These are phyloP conservation scores for Tapera naevia DNA, from an alignment of 2,797 vertebrate species.

Conservation along the genomic window DNA sequence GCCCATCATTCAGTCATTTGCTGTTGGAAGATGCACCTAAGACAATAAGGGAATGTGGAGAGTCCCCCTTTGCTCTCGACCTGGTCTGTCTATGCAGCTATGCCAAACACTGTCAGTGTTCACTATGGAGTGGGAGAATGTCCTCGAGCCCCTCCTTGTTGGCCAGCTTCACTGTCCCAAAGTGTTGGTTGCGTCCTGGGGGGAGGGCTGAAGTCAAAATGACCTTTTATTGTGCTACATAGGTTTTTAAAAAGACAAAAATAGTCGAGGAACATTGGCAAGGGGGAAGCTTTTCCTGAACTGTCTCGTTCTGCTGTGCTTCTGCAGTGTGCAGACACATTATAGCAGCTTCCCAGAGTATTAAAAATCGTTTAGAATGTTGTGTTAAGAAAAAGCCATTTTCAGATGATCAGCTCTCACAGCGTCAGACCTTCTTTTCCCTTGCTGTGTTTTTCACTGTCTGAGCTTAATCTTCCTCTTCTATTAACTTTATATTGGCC, in stretches of 20 bases:
- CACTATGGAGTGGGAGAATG: not conserved
- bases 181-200: not conserved
- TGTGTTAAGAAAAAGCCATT: constrained; percentile 31
- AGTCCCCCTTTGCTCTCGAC: not conserved
- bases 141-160: not conserved
- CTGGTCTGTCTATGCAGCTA: not conserved
- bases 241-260: not conserved
- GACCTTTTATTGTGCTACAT: not conserved
- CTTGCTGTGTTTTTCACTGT: constrained; percentile 6
- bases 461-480: constrained; percentile 51
- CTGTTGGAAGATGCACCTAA: not conserved
- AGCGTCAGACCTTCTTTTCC: not conserved
- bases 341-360: not conserved
- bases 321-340: not conserved
- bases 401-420: constrained; percentile 29
- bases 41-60: rapidly evolving
- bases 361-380: constrained; percentile 23
- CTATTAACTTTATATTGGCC: constrained; percentile 61
- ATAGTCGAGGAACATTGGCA: not conserved
- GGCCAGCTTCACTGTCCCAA: not conserved
- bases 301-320: not conserved
- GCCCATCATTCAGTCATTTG: not conserved
- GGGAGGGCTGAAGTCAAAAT: not conserved
- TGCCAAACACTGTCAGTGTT: not conserved
- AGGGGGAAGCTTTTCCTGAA: not conserved